Conservation (phyloP, 2,797 vertebrate genomes). For the Neosalanx taihuensis region DNA sequence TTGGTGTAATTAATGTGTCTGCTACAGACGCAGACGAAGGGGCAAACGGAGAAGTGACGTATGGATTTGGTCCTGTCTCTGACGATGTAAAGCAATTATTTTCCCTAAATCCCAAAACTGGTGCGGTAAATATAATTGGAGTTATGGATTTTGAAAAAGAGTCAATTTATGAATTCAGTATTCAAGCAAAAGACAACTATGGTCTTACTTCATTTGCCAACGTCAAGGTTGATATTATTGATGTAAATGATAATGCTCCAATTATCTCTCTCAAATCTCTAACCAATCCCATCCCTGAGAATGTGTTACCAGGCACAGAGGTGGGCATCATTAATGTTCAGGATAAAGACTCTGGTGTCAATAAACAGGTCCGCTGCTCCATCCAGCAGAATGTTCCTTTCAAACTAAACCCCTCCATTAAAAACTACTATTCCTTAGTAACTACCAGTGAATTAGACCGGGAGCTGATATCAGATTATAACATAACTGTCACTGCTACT, state of each 20-base stretch:
- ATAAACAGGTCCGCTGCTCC: constrained; percentile 52
- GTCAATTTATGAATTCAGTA: constrained; percentile 33
- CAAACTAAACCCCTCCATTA: constrained; percentile 55
- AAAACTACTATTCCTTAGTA: constrained; percentile 55
- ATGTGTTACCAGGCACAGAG: constrained; percentile 32
- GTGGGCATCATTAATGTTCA: constrained; percentile 32
- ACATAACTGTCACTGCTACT: constrained; percentile 15
- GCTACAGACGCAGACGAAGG: constrained; percentile 13
- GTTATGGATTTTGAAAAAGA: constrained; percentile 42
- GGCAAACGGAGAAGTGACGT: constrained; percentile 17
- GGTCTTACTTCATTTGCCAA: constrained; percentile 40
- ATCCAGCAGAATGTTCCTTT: constrained; percentile 57
- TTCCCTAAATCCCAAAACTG: constrained; percentile 33
- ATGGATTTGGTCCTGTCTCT: constrained; percentile 53
- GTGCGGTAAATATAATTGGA: constrained; percentile 31
- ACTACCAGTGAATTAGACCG: constrained; percentile 34
- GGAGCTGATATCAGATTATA: constrained; percentile 21
- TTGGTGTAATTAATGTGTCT: neutral
- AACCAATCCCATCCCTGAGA: constrained; percentile 59
- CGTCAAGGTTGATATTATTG: constrained; percentile 42
- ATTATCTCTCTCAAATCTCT: constrained; percentile 55
- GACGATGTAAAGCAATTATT: constrained; percentile 41
- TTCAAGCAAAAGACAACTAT: constrained; percentile 42
- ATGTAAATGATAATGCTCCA: constrained; percentile 55
- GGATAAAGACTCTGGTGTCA: constrained; percentile 50